phyloP scores from a whole-genome alignment of 2,888 invertebrate species.

The Coenonympha arcania region DNA sequence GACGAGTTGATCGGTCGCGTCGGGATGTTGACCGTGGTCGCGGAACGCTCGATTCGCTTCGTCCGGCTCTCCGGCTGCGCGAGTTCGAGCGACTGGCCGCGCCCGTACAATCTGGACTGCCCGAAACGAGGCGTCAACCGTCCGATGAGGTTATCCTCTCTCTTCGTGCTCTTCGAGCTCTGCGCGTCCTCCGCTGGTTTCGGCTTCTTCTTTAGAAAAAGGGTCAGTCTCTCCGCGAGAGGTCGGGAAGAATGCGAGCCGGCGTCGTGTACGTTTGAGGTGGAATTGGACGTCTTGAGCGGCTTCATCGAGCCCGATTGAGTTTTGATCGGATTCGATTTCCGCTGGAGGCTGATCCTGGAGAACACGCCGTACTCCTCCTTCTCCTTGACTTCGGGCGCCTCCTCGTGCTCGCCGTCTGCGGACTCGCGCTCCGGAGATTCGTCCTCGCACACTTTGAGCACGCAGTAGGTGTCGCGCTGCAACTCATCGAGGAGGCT shows the following conservation, averaged over 20 bases:
- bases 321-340: constrained; percentile 64
- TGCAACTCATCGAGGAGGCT: constrained; percentile 64
- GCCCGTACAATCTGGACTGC: constrained; percentile 58
- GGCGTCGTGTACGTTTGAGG: constrained; percentile 64
- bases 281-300: constrained; percentile 62
- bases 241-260: constrained; percentile 50
- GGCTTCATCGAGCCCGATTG: constrained; percentile 45
- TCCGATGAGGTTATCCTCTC: constrained; percentile 62
- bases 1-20: constrained; percentile 59
- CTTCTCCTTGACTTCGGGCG: constrained; percentile 30
- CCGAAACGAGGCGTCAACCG: constrained; percentile 65
- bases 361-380: constrained; percentile 54
- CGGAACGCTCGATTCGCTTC: constrained; percentile 60
- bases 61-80: constrained; percentile 41
- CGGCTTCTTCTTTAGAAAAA: constrained; percentile 63
- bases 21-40: constrained; percentile 57
- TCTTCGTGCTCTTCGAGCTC: constrained; percentile 36
- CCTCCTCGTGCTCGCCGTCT: constrained; percentile 32
- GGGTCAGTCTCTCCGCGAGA: constrained; percentile 60
- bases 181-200: constrained; percentile 48
- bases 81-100: constrained; percentile 64
- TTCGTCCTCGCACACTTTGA: constrained; percentile 62
- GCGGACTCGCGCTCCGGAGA: constrained; percentile 25
- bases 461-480: constrained; percentile 57
- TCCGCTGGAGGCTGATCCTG: constrained; percentile 58